Evolutionary conservation across 2,113 vertebrate species (phyloP).

Genomic region (Sinocyclocheilus rhinocerous): DNA sequence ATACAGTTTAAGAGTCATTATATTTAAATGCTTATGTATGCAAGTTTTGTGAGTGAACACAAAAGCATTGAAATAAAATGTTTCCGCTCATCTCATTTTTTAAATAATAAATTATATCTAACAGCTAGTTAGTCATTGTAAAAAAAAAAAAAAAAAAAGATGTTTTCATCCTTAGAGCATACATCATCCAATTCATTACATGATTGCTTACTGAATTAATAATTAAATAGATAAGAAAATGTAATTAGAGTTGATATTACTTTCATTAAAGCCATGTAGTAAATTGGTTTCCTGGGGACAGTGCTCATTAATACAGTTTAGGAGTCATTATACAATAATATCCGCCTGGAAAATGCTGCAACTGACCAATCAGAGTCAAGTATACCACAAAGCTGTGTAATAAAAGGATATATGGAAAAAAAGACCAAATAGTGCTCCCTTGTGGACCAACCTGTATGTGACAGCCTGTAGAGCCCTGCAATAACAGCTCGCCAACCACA

Average conservation of each 20-base stretch:
- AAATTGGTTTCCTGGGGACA: background rate
- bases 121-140: no score
- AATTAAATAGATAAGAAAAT: background rate
- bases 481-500: slow-evolving; percentile 99
- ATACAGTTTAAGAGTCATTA: background rate
- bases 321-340: background rate
- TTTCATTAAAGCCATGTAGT: background rate
- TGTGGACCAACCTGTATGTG: slow-evolving; percentile 88
- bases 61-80: background rate
- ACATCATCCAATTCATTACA: background rate
- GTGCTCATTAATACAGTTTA: background rate
- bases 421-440: background rate
- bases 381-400: background rate
- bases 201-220: background rate
- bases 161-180: background rate
- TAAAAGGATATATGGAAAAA: background rate
- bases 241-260: background rate
- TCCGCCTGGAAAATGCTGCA: background rate
- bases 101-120: background rate
- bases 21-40: background rate
- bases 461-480: slow-evolving; percentile 96
- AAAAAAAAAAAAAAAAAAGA: no score
- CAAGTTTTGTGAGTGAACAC: background rate
- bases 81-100: background rate
- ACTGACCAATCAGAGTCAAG: background rate